phyloP scores from a whole-genome alignment of 2,113 vertebrate genomes.

The Entelurus aequoreus region DNA sequence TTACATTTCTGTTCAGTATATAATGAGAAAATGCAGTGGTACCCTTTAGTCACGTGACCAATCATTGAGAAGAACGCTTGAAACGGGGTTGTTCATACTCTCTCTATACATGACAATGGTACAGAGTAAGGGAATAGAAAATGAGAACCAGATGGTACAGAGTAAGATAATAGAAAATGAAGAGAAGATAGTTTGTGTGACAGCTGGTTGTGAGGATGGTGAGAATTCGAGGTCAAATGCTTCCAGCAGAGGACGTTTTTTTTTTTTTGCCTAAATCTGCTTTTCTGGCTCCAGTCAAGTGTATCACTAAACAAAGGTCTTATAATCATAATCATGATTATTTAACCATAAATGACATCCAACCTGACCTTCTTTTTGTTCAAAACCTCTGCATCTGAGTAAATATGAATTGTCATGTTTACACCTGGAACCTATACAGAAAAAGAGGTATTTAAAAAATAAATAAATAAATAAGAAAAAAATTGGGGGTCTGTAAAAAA shows the following conservation, averaged over 20 bases:
- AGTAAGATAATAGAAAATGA: background rate
- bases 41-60: too few species aligned
- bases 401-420: background rate
- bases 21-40: too few species aligned
- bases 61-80: too few species aligned
- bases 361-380: background rate
- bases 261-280: constrained; percentile 32
- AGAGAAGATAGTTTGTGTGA: constrained; percentile 8
- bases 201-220: constrained; percentile 41
- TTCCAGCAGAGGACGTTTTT: constrained; percentile 27
- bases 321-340: constrained; percentile 32
- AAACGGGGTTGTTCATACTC: too few species aligned
- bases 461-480: background rate
- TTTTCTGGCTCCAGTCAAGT: constrained; percentile 28
- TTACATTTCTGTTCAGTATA: too few species aligned
- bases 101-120: too few species aligned
- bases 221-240: constrained; percentile 21
- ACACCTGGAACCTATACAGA: background rate
- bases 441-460: background rate
- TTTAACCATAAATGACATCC: background rate
- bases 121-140: too few species aligned
- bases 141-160: background rate
- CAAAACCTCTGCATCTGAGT: background rate
- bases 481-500: background rate
- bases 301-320: constrained; percentile 39